Conservation (phyloP, 2,113 vertebrate genomes). For the Dipodomys spectabilis region DNA sequence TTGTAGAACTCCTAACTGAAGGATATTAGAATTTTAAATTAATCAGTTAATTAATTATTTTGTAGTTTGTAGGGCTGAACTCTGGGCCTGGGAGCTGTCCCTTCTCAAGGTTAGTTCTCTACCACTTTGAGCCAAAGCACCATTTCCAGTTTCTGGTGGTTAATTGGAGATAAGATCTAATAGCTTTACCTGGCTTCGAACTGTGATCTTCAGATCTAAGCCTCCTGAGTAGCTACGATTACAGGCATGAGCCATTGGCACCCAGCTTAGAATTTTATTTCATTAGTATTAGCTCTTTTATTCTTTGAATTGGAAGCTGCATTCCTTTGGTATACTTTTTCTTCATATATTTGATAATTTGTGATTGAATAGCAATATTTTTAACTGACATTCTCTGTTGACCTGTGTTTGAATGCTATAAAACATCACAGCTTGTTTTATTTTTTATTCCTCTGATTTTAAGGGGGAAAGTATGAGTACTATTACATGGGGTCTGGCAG, state of each 20-base stretch:
- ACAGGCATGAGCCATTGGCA: too few species aligned
- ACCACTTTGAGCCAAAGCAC: too few species aligned
- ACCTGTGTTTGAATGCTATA: neutral
- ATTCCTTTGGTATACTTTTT: neutral
- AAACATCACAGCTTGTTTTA: neutral
- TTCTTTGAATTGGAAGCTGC: neutral
- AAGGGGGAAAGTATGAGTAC: neutral
- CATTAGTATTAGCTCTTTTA: neutral
- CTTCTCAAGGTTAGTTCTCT: too few species aligned
- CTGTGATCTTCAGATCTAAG: too few species aligned
- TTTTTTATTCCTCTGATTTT: neutral
- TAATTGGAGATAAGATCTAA: too few species aligned
- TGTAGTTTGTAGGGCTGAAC: too few species aligned
- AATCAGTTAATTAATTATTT: too few species aligned
- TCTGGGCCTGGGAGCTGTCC: too few species aligned
- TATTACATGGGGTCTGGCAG: neutral
- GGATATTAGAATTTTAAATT: neutral
- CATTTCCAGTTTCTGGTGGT: too few species aligned
- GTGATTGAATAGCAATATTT: neutral
- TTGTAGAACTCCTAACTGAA: neutral
- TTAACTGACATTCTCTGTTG: neutral
- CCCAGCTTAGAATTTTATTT: neutral
- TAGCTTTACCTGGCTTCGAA: too few species aligned
- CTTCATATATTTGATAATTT: slow-evolving; percentile 1
- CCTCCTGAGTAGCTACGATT: too few species aligned